Evolutionary conservation across 2,797 vertebrate genomes (phyloP).

Genomic region (Rhinichthys osculus): DNA sequence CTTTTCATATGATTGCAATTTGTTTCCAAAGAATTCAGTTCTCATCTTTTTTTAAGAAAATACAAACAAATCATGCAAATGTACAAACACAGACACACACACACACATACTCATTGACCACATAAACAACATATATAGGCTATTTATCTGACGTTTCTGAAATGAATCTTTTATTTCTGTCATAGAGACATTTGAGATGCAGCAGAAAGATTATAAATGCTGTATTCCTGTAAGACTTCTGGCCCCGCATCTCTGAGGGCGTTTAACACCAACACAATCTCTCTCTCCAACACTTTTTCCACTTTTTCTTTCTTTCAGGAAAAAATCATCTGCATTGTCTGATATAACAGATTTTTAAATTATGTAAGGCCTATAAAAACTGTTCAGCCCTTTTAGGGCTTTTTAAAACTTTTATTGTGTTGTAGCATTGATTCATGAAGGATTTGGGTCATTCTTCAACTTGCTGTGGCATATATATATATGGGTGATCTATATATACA

Average conservation of each 20-base stretch:
- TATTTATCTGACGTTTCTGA: not conserved
- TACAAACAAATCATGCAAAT: conserved; percentile 25
- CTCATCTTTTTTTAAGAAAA: not conserved
- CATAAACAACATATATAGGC: not conserved
- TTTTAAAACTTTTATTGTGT: not conserved
- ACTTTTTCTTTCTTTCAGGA: not conserved
- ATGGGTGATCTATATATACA: too few relatives aligned
- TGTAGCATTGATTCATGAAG: not conserved
- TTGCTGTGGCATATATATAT: not conserved
- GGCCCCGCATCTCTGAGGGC: conserved; percentile 7
- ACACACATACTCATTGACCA: not conserved
- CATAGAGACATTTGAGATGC: not conserved
- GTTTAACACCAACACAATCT: conserved; percentile 23
- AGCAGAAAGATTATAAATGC: conserved; percentile 20
- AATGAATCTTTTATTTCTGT: not conserved
- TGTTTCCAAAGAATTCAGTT: not conserved
- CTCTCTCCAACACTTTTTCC: not conserved
- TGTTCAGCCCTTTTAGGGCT: not conserved
- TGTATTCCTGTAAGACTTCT: not conserved
- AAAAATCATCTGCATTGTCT: not conserved
- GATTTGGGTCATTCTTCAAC: not conserved
- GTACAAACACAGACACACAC: not conserved
- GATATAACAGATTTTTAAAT: not conserved
- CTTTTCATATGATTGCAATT: conserved; percentile 1
- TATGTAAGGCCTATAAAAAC: not conserved